These are phyloP conservation scores for Leptogaster cylindrica DNA, from an alignment of 2,888 invertebrate species.

Conservation along the genomic window DNA sequence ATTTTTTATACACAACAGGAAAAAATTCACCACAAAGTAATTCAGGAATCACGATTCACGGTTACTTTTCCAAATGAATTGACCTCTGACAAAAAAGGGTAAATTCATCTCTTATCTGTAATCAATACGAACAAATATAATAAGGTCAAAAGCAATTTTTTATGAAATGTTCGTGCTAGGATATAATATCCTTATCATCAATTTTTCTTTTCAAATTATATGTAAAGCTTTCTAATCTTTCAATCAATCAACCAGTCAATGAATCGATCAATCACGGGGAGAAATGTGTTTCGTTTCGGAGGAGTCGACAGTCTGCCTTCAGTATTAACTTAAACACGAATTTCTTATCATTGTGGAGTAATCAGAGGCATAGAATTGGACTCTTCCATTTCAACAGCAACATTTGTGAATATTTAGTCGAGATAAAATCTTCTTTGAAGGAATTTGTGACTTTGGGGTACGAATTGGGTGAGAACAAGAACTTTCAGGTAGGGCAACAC, in stretches of 20 bases:
- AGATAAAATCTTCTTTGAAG: too few relatives aligned
- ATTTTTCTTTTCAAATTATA: conserved; percentile 5
- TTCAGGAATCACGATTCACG: neutral
- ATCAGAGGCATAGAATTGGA: too few relatives aligned
- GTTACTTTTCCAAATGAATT: neutral
- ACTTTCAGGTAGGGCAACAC: too few relatives aligned
- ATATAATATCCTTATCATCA: conserved; percentile 8
- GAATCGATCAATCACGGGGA: conserved; percentile 27
- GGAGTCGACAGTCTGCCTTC: too few relatives aligned
- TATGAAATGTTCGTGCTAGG: neutral
- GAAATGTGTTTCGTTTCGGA: too few relatives aligned
- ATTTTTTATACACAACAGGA: neutral
- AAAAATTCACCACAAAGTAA: neutral
- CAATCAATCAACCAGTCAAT: conserved; percentile 32
- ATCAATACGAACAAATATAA: neutral
- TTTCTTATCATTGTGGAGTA: too few relatives aligned
- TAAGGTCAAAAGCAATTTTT: neutral
- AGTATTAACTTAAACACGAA: too few relatives aligned
- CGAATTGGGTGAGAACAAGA: too few relatives aligned
- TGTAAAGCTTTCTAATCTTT: conserved; percentile 19
- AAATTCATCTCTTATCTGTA: neutral
- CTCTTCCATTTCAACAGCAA: too few relatives aligned
- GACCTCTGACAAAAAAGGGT: neutral
- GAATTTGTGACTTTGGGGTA: too few relatives aligned
- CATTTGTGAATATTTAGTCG: too few relatives aligned